These are phyloP conservation scores for Helicoverpa zea DNA, from an alignment of 1,140 invertebrate genomes.

Conservation along the genomic window DNA sequence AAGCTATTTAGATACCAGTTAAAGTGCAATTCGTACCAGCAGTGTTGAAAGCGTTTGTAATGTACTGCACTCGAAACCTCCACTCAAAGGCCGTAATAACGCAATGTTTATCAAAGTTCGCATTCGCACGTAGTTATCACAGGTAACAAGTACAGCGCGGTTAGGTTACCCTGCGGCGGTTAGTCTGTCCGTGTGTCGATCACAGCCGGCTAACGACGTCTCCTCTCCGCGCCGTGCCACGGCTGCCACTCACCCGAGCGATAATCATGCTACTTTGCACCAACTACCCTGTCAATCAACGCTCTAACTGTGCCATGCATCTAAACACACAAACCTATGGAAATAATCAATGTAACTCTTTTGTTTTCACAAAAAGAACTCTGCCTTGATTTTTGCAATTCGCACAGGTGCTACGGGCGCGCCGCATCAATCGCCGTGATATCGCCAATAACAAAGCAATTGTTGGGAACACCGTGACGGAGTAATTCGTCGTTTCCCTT, in stretches of 20 bases:
- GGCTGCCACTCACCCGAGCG: conserved; percentile 54
- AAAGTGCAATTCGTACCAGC: not conserved
- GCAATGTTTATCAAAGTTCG: conserved; percentile 41
- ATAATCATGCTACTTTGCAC: conserved; percentile 64
- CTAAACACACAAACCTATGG: conserved; percentile 36
- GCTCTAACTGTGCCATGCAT: conserved; percentile 42
- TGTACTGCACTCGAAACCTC: not conserved
- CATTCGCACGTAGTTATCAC: conserved; percentile 40
- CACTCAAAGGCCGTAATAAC: conserved; percentile 25
- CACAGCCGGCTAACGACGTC: conserved; percentile 63
- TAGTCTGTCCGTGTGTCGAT: conserved; percentile 66
- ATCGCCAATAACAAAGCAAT: conserved; percentile 82
- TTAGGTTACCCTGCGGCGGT: conserved; percentile 50
- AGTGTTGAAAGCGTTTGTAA: conserved; percentile 2
- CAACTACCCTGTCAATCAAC: conserved; percentile 64
- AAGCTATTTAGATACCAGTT: not conserved
- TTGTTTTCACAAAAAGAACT: conserved; percentile 27
- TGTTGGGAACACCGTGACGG: conserved; percentile 78
- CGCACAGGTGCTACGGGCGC: conserved; percentile 41
- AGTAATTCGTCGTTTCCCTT: conserved; percentile 85
- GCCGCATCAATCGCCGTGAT: conserved; percentile 60
- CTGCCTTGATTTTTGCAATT: conserved; percentile 42
- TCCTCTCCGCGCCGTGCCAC: conserved; percentile 61
- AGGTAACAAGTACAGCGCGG: conserved; percentile 36
- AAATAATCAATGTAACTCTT: conserved; percentile 25